phyloP scores from a whole-genome alignment of 2,888 invertebrate species.

The Cerastis leucographa region DNA sequence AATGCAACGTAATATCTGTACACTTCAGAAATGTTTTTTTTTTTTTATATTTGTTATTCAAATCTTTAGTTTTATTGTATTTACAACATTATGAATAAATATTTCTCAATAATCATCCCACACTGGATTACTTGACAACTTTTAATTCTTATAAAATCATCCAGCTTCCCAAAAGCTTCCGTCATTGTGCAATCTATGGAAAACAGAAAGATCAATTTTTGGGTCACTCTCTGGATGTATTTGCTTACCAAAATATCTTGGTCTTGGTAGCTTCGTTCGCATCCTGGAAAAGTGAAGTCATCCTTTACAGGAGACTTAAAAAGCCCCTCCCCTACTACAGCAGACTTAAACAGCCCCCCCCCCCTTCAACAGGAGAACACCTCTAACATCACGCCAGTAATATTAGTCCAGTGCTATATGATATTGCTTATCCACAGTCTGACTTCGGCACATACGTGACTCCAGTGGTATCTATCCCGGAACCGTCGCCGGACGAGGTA shows the following conservation, averaged over 20 bases:
- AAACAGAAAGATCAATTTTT: neutral
- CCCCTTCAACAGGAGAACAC: no score
- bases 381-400: no score
- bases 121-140: neutral
- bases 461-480: slow-evolving; percentile 96
- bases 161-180: neutral
- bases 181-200: neutral
- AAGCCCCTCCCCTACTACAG: no score
- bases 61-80: no score
- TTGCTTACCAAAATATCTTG: neutral
- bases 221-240: neutral
- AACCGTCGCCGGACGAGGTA: slow-evolving; percentile 91
- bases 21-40: neutral
- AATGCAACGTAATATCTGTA: neutral
- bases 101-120: neutral
- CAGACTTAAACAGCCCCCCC: no score
- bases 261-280: neutral
- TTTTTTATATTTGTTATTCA: neutral
- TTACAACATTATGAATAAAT: neutral
- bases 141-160: no score
- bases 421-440: slow-evolving; percentile 90
- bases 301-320: no score
- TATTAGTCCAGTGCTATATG: no score
- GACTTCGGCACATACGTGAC: slow-evolving; percentile 98
- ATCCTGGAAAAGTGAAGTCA: neutral